A percentile compares a stretch with the other conserved stretches of the same genome.
Conservation (phyloP, 2,113 vertebrate genomes). For the Microcebus jonahi region DNA sequence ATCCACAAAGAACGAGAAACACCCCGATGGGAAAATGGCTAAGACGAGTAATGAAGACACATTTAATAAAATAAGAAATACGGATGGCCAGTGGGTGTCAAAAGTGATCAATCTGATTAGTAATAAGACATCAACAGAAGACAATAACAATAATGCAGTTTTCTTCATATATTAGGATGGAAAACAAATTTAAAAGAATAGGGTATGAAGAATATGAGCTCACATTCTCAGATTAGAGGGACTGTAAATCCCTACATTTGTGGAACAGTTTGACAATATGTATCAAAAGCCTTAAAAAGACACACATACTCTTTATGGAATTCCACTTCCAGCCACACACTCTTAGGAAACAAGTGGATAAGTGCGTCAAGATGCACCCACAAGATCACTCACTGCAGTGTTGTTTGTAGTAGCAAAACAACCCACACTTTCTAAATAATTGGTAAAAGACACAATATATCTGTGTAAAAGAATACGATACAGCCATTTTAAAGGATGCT, state of each 20-base stretch:
- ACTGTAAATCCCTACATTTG: background rate
- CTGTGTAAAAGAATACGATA: background rate
- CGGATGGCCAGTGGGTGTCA: background rate
- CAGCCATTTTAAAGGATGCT: background rate
- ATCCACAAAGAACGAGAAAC: background rate
- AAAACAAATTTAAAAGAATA: background rate
- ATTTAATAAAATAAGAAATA: constrained; percentile 29
- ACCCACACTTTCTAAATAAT: background rate
- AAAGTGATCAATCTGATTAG: background rate
- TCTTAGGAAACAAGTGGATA: background rate
- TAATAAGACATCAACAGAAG: background rate
- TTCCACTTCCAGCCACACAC: background rate
- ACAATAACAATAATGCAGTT: background rate
- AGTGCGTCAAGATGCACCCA: background rate
- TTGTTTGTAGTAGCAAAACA: background rate
- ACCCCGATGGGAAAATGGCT: background rate
- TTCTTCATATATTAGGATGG: background rate
- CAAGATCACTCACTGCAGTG: background rate
- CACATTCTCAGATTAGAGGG: background rate
- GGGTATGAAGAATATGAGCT: background rate
- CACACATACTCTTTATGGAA: too few species aligned
- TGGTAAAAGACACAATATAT: background rate
- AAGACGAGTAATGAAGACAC: background rate
- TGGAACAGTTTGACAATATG: background rate
- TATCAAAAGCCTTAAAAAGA: background rate